phyloP scores from a whole-genome alignment of 2,797 vertebrate genomes.

The Ceyx erithaca region DNA sequence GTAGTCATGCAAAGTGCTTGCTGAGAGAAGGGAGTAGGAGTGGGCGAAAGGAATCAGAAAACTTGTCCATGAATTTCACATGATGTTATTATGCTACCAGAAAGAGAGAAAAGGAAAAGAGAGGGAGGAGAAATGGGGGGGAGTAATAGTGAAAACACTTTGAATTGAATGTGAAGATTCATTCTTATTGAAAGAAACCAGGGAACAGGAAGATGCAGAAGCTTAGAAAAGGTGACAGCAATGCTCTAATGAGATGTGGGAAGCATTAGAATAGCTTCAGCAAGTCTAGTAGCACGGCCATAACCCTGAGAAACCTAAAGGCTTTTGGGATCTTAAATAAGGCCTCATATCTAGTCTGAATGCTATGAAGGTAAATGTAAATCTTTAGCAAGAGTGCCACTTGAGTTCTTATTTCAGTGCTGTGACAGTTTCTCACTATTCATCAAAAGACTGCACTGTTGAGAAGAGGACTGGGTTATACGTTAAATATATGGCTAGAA shows the following conservation, averaged over 20 bases:
- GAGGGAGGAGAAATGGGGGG: not conserved
- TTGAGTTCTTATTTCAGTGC: slow-evolving; percentile 28
- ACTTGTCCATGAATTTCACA: not conserved
- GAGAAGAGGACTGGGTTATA: slow-evolving; percentile 4
- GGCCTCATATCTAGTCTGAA: slow-evolving; percentile 24
- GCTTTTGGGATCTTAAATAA: slow-evolving; percentile 63
- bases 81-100: not conserved
- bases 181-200: slow-evolving; percentile 1
- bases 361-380: slow-evolving; percentile 59
- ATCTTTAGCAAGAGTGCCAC: slow-evolving; percentile 24
- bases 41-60: not conserved
- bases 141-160: slow-evolving; percentile 13
- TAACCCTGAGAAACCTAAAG: slow-evolving; percentile 57
- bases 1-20: not conserved
- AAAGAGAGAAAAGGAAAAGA: not conserved
- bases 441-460: slow-evolving; percentile 32
- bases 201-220: not conserved
- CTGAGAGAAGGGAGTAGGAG: not conserved
- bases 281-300: not conserved
- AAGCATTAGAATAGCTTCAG: slow-evolving; percentile 6
- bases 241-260: slow-evolving; percentile 30
- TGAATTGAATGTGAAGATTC: not conserved
- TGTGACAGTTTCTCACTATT: slow-evolving; percentile 12
- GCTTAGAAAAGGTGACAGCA: slow-evolving; percentile 27
- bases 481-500: slow-evolving; percentile 30